Evolutionary conservation across 2,113 vertebrate genomes (phyloP), one percentile per base, ranked within the genome.

Genomic region (Hypomesus transpacificus): DNA sequence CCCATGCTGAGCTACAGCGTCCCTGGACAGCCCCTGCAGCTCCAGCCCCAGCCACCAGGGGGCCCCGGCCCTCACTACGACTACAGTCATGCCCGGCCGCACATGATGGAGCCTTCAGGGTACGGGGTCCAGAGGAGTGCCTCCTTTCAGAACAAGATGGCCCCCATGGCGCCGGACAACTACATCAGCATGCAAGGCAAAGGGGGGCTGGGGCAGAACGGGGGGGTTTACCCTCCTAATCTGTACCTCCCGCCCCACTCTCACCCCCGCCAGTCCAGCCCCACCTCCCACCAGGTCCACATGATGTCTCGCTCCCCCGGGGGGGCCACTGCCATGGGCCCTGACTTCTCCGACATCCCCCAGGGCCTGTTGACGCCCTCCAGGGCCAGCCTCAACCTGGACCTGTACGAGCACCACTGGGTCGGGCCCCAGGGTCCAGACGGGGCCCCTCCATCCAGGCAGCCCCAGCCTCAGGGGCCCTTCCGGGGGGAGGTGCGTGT

Each of bases 111-210:
- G 68, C 80, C 94, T 0, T 84, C 93, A 24, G 92, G 91, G 13
- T 99, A 97, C 2, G 91, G 94, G n/a, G 84, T 98, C 58, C 95
- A 98, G 89, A 90, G 96, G 76, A 99, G 94, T 73, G 92, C 95
- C 4, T 99, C 97, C 77, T 98, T 99, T 86, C 97, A 98, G 84
- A 97, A 91, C 86, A 97, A 98, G 90, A 91, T 95, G 79, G 88
- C 92, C 1, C 92, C 87, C 0, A 56, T 88, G 0, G 75, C 87
- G 16, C 85, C 85, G 0, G 92, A 95, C 3, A 94, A 90, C 16
- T 98, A 96, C 0, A 83, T 92, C 3, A 93, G 63, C 85, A 92
- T 97, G 75, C 91, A 94, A 53, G 89, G 90, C 70, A 97, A 97
- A 91, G 94, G 91, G 2, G 79, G 83, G 0, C 91, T 94, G 66